A percentile compares a stretch with the other conserved stretches of the same genome.
These are phyloP conservation scores for Pseudochromis fuscus DNA, from an alignment of 2,797 vertebrate genomes.

Conservation along the genomic window DNA sequence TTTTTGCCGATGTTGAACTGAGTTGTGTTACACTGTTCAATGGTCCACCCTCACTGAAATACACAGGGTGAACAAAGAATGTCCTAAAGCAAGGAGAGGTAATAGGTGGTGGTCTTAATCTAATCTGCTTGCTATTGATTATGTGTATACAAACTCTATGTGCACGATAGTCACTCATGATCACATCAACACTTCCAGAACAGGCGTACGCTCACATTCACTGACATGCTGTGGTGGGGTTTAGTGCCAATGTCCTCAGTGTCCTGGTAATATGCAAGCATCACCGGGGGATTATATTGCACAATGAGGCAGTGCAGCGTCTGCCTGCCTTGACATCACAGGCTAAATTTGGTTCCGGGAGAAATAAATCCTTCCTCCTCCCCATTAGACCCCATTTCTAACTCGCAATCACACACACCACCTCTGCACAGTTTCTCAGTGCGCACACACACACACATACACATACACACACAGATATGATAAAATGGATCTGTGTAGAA, in stretches of 20 bases:
- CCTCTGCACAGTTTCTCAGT: slow-evolving; percentile 1
- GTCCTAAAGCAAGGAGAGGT: background rate
- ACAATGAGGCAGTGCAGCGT: slow-evolving; percentile 81
- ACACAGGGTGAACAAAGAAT: background rate
- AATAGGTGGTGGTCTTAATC: background rate
- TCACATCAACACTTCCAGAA: slow-evolving; percentile 37
- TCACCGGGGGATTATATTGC: slow-evolving; percentile 82
- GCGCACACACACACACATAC: too few species aligned
- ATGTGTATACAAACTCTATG: slow-evolving; percentile 4
- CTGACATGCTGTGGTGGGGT: slow-evolving; percentile 55
- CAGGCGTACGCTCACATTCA: slow-evolving; percentile 29
- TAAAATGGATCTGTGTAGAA: slow-evolving; percentile 41
- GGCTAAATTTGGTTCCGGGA: slow-evolving; percentile 82
- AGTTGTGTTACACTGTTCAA: too few species aligned
- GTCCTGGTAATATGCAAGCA: slow-evolving; percentile 82
- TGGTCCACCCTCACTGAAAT: background rate
- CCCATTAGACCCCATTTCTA: slow-evolving; percentile 40
- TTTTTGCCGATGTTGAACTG: background rate
- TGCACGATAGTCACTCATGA: slow-evolving; percentile 12
- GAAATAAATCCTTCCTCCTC: slow-evolving; percentile 79
- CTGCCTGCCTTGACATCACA: slow-evolving; percentile 83
- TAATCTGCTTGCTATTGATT: slow-evolving; percentile 10
- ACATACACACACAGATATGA: slow-evolving; percentile 21
- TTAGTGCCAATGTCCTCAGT: slow-evolving; percentile 79
- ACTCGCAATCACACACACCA: slow-evolving; percentile 38